Conservation (phyloP, 2,888 invertebrate species). For the Hanleya hanleyi region DNA sequence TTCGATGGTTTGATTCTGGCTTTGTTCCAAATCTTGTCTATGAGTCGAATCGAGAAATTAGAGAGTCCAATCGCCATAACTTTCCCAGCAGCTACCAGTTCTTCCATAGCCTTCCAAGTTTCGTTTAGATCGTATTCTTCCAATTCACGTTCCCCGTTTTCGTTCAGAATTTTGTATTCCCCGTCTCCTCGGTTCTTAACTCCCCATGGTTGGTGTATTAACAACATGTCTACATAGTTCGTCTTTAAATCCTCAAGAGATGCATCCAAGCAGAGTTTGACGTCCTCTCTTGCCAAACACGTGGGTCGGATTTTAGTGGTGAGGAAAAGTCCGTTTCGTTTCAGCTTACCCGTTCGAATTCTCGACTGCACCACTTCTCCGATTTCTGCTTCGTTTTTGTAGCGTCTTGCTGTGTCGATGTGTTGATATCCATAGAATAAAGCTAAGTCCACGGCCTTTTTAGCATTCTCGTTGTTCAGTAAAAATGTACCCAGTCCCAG, state of each 20-base stretch:
- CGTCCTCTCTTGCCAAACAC: conserved; percentile 38
- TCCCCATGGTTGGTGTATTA: conserved; percentile 62
- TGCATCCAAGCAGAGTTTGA: conserved; percentile 42
- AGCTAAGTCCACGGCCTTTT: conserved; percentile 50
- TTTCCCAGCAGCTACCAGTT: conserved; percentile 38
- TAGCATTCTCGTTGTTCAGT: conserved; percentile 38
- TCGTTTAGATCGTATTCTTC: conserved; percentile 42
- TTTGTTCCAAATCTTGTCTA: conserved; percentile 42
- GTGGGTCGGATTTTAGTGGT: conserved; percentile 52
- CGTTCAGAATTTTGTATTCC: conserved; percentile 29
- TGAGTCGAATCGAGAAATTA: conserved; percentile 53
- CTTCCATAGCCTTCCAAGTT: conserved; percentile 54
- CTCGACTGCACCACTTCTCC: conserved; percentile 45
- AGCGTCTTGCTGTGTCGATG: conserved; percentile 56
- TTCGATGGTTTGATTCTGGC: conserved; percentile 50
- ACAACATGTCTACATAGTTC: conserved; percentile 53
- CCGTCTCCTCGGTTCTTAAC: conserved; percentile 46
- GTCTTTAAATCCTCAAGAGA: conserved; percentile 50
- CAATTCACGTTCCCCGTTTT: conserved; percentile 38
- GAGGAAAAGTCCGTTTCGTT: conserved; percentile 52
- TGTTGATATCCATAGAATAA: conserved; percentile 50
- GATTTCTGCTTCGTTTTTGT: conserved; percentile 53
- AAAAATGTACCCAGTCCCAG: conserved; percentile 54
- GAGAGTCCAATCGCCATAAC: conserved; percentile 56
- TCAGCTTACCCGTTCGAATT: conserved; percentile 42